Evolutionary conservation across 2,888 invertebrate genomes (phyloP).

Genomic region (Brenthis ino): DNA sequence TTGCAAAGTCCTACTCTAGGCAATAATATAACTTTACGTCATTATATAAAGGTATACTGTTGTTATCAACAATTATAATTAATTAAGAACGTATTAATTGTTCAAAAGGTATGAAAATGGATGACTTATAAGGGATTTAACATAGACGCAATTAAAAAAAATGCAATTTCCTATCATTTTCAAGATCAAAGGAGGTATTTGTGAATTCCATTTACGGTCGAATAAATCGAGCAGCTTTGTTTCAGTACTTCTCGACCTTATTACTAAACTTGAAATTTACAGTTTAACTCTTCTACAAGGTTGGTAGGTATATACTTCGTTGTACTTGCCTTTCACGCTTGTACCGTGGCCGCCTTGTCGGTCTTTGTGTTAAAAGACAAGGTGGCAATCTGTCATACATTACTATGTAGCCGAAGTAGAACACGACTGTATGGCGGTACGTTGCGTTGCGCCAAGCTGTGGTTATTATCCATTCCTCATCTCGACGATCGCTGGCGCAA

Average conservation of each 20-base stretch:
- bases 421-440: conserved; percentile 14
- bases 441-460: conserved; percentile 24
- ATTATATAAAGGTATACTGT: no score
- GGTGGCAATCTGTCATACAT: conserved; percentile 19
- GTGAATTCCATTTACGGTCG: conserved; percentile 7
- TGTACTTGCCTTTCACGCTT: conserved; percentile 29
- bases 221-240: conserved; percentile 12
- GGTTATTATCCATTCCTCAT: conserved; percentile 51
- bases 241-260: conserved; percentile 21
- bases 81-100: no score
- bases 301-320: conserved; percentile 2
- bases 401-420: conserved; percentile 23
- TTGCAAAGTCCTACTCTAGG: no score
- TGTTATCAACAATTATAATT: no score
- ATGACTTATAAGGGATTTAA: no score
- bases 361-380: conserved; percentile 17
- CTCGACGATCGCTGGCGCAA: conserved; percentile 53
- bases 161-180: background rate
- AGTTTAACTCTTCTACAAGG: conserved; percentile 24
- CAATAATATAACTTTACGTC: no score
- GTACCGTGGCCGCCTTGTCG: conserved; percentile 1
- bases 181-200: background rate
- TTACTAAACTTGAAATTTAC: conserved; percentile 22
- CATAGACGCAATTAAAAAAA: no score
- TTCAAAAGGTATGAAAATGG: no score